Evolutionary conservation across 2,888 invertebrate genomes (phyloP).

Genomic region (Deilephila elpenor): DNA sequence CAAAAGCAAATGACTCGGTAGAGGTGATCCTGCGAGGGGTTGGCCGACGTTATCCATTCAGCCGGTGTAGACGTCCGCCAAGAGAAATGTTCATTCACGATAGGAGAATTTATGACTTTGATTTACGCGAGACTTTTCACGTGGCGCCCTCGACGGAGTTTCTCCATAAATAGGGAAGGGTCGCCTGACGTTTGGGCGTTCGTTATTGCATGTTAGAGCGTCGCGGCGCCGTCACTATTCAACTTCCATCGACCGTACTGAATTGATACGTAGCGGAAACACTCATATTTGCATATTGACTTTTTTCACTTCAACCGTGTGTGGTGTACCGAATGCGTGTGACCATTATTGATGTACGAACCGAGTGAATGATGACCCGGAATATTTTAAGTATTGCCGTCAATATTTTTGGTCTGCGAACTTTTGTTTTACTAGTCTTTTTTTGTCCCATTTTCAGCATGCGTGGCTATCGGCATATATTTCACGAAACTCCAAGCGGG

Average conservation of each 20-base stretch:
- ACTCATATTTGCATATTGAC: slow-evolving; percentile 69
- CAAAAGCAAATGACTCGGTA: slow-evolving; percentile 84
- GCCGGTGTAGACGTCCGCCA: slow-evolving; percentile 79
- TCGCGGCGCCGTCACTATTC: slow-evolving; percentile 68
- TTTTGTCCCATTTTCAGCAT: not conserved
- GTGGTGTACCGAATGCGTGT: slow-evolving; percentile 20
- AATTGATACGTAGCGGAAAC: slow-evolving; percentile 71
- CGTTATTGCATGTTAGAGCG: slow-evolving; percentile 71
- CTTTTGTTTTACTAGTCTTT: slow-evolving; percentile 13
- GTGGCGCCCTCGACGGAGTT: slow-evolving; percentile 66
- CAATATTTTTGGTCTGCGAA: slow-evolving; percentile 11
- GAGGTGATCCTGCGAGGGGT: slow-evolving; percentile 81
- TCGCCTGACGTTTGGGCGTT: slow-evolving; percentile 71
- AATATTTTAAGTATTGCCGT: slow-evolving; percentile 19
- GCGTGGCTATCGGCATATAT: not conserved
- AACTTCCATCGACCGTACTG: slow-evolving; percentile 60
- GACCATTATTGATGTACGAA: slow-evolving; percentile 19
- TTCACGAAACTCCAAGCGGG: not conserved
- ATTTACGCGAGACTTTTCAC: slow-evolving; percentile 81
- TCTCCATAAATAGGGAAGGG: slow-evolving; percentile 77
- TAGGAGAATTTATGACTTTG: slow-evolving; percentile 83
- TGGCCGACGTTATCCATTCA: slow-evolving; percentile 83
- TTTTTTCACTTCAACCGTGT: slow-evolving; percentile 38
- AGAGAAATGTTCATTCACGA: slow-evolving; percentile 84
- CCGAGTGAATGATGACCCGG: slow-evolving; percentile 18